Evolutionary conservation across 2,888 invertebrate genomes (phyloP), one percentile per base, ranked within the genome.

Genomic region (Athripsodes cinereus): DNA sequence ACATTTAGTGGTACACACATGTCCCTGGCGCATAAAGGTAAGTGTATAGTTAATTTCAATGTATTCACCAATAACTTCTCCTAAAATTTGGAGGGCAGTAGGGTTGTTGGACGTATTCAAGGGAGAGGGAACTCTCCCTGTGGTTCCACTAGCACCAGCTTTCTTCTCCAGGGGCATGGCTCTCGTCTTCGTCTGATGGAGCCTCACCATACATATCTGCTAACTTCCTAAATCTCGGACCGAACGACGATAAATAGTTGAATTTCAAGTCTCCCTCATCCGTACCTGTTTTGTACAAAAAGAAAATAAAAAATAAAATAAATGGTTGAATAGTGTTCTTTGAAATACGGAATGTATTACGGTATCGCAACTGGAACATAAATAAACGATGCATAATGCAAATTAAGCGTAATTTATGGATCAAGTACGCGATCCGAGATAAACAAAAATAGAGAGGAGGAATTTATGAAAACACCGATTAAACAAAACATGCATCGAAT

Each of bases 201-300:
- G 87, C 87, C 69, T 92, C 92, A n/a, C 93, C 93, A 69, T 94
- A 94, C 92, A 94, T 93, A 69, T 94, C 93, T 52, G 94, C 94
- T 65, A 94, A 75, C 68, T 94, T 94, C 66, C 92, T 86, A 84
- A 96, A 96, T 64, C 95, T 84, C n/a, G 96, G 96, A 51, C 96
- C 96, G 75, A 96, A 96, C 71, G 91, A 92, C 48, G 93, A 92
- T 67, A 96, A 78, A 71, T 96, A 94, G 75, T 95, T 95, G 78
- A 96, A 96, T 72, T 93, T 92, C 66, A 93, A 81, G 75, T 94
- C 94, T 62, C 92, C 92, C 69, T 95, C 94, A 71, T 92, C 93
- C 62, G 92, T 92, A 69, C 87, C 87, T 83, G 34, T 10, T 2
- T 40, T n/a, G 13, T 8, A 16, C 5, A n/a, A 18, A 19, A 2